Evolutionary conservation across 2,888 invertebrate genomes (phyloP).

Genomic region (Heliconius ismenius): DNA sequence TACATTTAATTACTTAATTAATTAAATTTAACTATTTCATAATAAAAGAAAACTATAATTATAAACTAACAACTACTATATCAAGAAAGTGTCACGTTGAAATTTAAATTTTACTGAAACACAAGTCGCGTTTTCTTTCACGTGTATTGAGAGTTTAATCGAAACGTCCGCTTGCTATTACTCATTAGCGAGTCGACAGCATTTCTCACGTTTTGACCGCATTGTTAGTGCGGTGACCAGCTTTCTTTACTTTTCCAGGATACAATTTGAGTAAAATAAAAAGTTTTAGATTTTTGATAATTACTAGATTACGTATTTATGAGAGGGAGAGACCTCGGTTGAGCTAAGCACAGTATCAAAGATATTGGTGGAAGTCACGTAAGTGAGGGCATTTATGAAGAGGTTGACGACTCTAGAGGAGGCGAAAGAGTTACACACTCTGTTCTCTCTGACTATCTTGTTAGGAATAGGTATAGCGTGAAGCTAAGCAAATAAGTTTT

Average conservation of each 20-base stretch:
- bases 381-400: too few relatives aligned
- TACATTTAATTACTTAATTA: neutral
- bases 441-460: too few relatives aligned
- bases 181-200: slow-evolving; percentile 32
- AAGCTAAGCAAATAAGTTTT: too few relatives aligned
- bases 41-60: neutral
- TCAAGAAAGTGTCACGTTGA: slow-evolving; percentile 15
- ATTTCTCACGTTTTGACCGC: slow-evolving; percentile 45
- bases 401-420: too few relatives aligned
- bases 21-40: neutral
- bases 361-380: too few relatives aligned
- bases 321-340: too few relatives aligned
- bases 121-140: slow-evolving; percentile 22
- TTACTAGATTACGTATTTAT: too few relatives aligned
- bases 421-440: too few relatives aligned
- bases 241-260: slow-evolving; percentile 4
- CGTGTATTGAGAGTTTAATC: slow-evolving; percentile 27
- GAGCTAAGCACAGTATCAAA: too few relatives aligned
- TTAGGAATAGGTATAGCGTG: too few relatives aligned
- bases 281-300: neutral
- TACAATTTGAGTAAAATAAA: neutral
- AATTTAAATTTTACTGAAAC: slow-evolving; percentile 7
- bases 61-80: neutral
- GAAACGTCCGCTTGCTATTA: slow-evolving; percentile 31
- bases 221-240: slow-evolving; percentile 35